phyloP scores from a whole-genome alignment of 1,140 invertebrate species.

The Globodera ellingtonae region DNA sequence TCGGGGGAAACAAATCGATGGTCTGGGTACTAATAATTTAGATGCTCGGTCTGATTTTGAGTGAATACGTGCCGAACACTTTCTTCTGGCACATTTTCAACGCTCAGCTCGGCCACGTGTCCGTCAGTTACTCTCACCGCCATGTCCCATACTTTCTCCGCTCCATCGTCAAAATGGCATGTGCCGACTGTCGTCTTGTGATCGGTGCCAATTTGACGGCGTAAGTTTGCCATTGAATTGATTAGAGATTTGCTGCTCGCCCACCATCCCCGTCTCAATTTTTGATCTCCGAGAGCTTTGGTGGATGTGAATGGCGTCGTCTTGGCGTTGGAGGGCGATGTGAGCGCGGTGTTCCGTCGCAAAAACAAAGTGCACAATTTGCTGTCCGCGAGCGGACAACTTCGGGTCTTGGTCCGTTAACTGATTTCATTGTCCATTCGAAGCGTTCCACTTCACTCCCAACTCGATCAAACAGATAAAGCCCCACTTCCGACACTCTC shows the following conservation, averaged over 20 bases:
- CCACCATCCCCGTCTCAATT: conserved; percentile 7
- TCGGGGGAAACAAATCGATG: neutral
- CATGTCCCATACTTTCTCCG: conserved; percentile 47
- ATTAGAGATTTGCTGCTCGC: conserved; percentile 19
- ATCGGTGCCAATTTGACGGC: conserved; percentile 50
- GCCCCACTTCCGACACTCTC: conserved; percentile 49
- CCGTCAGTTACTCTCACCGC: conserved; percentile 44
- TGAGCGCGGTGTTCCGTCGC: conserved; percentile 41
- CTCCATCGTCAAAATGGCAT: conserved; percentile 45
- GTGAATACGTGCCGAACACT: conserved; percentile 52
- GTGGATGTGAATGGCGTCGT: conserved; percentile 48
- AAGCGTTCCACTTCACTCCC: neutral
- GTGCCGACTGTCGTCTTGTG: conserved; percentile 50
- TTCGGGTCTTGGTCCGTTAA: conserved; percentile 45
- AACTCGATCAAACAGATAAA: conserved; percentile 43
- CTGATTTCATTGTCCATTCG: neutral
- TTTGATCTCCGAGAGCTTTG: conserved; percentile 35
- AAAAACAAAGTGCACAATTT: conserved; percentile 50
- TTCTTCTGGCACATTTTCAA: conserved; percentile 49
- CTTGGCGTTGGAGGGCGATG: conserved; percentile 48
- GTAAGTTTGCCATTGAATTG: conserved; percentile 23
- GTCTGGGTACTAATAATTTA: neutral
- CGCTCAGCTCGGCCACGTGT: conserved; percentile 34
- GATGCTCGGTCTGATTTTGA: conserved; percentile 51
- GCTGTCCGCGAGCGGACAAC: conserved; percentile 44